Conservation (phyloP, 1,140 invertebrate species). For the Drosophila nikananu region DNA sequence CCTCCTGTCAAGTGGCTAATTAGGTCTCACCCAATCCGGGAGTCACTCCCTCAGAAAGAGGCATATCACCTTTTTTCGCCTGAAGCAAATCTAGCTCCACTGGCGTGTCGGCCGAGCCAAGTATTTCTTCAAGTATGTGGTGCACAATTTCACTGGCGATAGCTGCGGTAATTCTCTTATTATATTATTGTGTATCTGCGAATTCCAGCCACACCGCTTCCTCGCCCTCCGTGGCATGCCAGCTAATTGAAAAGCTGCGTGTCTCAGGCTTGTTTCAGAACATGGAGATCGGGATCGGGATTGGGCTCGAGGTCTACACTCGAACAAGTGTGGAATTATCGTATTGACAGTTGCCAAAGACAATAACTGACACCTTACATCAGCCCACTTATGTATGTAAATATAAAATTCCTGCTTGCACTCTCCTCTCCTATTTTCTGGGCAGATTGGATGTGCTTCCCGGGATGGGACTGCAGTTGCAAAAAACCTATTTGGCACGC, state of each 20-base stretch:
- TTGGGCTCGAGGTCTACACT: background rate
- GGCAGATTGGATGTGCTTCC: background rate
- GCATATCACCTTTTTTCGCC: background rate
- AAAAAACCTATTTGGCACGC: background rate
- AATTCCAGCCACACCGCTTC: slow-evolving; percentile 41
- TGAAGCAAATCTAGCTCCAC: background rate
- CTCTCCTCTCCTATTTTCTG: background rate
- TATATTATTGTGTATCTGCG: slow-evolving; percentile 53
- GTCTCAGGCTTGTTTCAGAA: slow-evolving; percentile 14
- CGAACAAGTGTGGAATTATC: slow-evolving; percentile 58
- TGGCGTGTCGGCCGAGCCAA: slow-evolving; percentile 13
- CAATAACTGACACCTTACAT: slow-evolving; percentile 67
- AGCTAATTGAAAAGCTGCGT: slow-evolving; percentile 74
- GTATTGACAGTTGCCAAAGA: slow-evolving; percentile 60
- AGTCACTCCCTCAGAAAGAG: no score
- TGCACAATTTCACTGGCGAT: slow-evolving; percentile 29
- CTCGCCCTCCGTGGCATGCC: slow-evolving; percentile 29
- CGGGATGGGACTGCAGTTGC: background rate
- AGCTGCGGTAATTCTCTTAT: slow-evolving; percentile 44
- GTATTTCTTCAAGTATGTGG: slow-evolving; percentile 50
- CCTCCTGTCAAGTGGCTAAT: slow-evolving; percentile 33
- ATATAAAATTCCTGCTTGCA: background rate
- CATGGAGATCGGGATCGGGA: background rate
- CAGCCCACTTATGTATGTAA: slow-evolving; percentile 26
- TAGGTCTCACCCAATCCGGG: slow-evolving; percentile 5